Percentiles rank a stretch among this genome's conserved stretches.
Conservation (phyloP, 2,113 vertebrate species). For the Pogona vitticeps region DNA sequence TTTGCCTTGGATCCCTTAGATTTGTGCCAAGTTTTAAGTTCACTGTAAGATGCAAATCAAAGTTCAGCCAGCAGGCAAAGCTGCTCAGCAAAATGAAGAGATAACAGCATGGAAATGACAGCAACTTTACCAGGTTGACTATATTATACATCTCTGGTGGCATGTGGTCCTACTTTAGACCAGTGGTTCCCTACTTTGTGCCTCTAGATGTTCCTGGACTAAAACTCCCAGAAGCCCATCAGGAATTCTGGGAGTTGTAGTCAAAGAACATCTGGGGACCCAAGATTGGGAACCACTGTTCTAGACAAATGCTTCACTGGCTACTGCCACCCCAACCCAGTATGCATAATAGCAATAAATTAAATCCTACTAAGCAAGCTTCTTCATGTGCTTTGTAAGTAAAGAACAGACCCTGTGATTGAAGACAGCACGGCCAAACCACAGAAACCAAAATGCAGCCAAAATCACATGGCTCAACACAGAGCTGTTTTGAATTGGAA, state of each 20-base stretch:
- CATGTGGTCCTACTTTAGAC: neutral
- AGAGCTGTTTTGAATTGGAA: neutral
- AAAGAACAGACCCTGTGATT: slow-evolving; percentile 20
- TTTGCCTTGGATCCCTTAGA: neutral
- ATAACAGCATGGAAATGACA: neutral
- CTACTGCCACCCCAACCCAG: neutral
- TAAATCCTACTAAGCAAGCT: neutral
- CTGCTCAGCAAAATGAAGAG: neutral
- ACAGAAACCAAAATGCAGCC: slow-evolving; percentile 46
- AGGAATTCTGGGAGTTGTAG: no score
- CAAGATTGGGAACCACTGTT: no score
- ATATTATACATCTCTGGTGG: neutral
- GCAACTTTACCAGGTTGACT: neutral
- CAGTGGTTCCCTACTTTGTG: no score
- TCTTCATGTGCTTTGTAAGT: neutral
- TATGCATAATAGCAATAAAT: neutral
- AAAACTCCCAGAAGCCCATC: no score
- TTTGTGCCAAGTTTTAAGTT: neutral
- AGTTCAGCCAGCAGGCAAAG: neutral
- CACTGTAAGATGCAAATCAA: neutral
- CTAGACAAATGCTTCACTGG: neutral
- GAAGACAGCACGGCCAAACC: slow-evolving; percentile 45
- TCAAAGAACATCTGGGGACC: no score
- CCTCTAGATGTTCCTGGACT: no score
- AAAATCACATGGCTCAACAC: neutral